A percentile compares a stretch with the other conserved stretches of the same genome.
These are phyloP conservation scores for Parnassius mnemosyne DNA, from an alignment of 2,888 invertebrate species.

Conservation along the genomic window DNA sequence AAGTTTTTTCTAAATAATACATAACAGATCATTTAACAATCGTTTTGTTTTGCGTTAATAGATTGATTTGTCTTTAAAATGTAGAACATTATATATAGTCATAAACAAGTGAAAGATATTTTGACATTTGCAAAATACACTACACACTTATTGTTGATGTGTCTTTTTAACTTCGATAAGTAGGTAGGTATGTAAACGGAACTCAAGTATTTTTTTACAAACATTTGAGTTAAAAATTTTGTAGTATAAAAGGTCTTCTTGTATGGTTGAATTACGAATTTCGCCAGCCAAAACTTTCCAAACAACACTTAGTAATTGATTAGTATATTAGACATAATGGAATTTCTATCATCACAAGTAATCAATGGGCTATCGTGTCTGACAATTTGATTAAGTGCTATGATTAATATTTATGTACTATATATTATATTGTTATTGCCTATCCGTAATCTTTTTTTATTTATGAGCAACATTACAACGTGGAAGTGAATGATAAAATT, in stretches of 20 bases:
- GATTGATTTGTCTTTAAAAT: no score
- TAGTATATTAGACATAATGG: constrained; percentile 27
- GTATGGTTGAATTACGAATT: constrained; percentile 6
- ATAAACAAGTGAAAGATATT: no score
- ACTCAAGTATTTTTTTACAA: no score
- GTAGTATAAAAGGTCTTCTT: background rate
- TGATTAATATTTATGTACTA: constrained; percentile 17
- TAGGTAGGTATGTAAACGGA: no score
- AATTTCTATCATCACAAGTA: constrained; percentile 22
- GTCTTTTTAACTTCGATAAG: no score
- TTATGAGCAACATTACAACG: constrained; percentile 19
- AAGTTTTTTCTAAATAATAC: no score
- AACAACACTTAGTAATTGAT: constrained; percentile 23
- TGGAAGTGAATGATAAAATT: constrained; percentile 18
- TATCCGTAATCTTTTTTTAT: constrained; percentile 17
- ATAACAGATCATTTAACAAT: no score
- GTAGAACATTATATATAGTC: no score
- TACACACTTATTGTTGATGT: no score
- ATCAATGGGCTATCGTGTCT: constrained; percentile 24
- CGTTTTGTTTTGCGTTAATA: no score
- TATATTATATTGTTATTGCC: constrained; percentile 22
- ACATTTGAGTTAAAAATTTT: no score
- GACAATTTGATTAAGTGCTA: constrained; percentile 26
- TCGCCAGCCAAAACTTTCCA: constrained; percentile 21
- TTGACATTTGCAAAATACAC: no score